phyloP scores from a whole-genome alignment of 1,140 invertebrate genomes.

The Capitella teleta region DNA sequence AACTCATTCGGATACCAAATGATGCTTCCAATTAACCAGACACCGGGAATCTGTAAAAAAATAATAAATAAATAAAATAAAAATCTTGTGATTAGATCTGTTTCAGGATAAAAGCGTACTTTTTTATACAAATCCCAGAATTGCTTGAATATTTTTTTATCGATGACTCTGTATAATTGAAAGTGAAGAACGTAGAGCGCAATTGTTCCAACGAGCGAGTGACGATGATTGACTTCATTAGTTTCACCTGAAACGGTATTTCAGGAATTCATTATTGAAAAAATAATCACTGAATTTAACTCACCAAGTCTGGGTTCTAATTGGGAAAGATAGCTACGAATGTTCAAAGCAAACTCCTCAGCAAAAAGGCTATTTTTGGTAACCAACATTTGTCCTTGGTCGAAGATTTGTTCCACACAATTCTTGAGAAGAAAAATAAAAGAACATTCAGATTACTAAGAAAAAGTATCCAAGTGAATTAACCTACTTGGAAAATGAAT shows the following conservation, averaged over 20 bases:
- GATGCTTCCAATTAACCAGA: slow-evolving; percentile 61
- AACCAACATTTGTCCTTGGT: slow-evolving; percentile 47
- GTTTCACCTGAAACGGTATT: slow-evolving; percentile 41
- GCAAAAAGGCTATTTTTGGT: slow-evolving; percentile 52
- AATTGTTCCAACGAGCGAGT: slow-evolving; percentile 59
- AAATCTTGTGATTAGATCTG: background rate
- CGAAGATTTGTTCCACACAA: slow-evolving; percentile 54
- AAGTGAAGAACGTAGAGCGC: slow-evolving; percentile 59
- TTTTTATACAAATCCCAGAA: slow-evolving; percentile 65
- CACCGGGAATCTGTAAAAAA: slow-evolving; percentile 52
- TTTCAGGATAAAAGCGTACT: slow-evolving; percentile 35
- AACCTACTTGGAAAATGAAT: slow-evolving; percentile 52
- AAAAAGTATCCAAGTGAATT: background rate
- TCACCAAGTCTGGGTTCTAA: slow-evolving; percentile 47
- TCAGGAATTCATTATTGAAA: background rate
- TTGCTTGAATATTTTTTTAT: slow-evolving; percentile 64
- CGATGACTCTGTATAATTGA: slow-evolving; percentile 62
- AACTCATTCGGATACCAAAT: slow-evolving; percentile 70
- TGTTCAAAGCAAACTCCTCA: slow-evolving; percentile 57
- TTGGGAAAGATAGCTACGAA: slow-evolving; percentile 53
- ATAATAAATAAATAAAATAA: background rate
- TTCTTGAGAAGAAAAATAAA: slow-evolving; percentile 25
- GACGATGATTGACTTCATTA: slow-evolving; percentile 44
- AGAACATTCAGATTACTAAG: background rate
- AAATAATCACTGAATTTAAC: background rate